Conservation (phyloP, 2,888 invertebrate species). For the Bursaphelenchus okinawaensis region DNA sequence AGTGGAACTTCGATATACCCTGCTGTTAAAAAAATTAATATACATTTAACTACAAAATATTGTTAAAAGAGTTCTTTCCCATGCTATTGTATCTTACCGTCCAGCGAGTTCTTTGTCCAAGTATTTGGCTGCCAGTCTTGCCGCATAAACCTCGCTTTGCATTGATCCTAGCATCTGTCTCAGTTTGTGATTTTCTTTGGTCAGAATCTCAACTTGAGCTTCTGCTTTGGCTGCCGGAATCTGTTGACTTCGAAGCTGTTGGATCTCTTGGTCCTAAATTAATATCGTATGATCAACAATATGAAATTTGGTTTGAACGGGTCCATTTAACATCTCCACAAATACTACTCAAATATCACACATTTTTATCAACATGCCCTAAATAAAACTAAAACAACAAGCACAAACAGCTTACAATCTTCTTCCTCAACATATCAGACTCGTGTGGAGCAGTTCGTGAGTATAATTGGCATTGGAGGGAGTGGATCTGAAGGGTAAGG, state of each 20-base stretch:
- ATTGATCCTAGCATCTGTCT: slow-evolving; percentile 70
- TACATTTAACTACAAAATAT: no score
- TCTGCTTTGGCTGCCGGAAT: slow-evolving; percentile 41
- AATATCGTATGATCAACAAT: not conserved
- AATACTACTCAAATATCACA: not conserved
- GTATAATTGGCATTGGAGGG: slow-evolving; percentile 57
- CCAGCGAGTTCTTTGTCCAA: slow-evolving; percentile 67
- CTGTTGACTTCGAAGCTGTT: slow-evolving; percentile 48
- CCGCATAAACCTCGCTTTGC: slow-evolving; percentile 77
- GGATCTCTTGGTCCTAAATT: slow-evolving; percentile 61
- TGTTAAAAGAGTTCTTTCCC: no score
- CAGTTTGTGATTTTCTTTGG: slow-evolving; percentile 61
- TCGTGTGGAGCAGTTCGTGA: slow-evolving; percentile 60
- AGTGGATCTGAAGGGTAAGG: slow-evolving; percentile 60
- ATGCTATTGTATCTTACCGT: slow-evolving; percentile 19
- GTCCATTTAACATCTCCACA: no score
- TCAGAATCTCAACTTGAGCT: slow-evolving; percentile 41
- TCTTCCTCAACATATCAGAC: slow-evolving; percentile 62
- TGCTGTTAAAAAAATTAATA: no score
- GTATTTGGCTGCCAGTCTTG: slow-evolving; percentile 77
- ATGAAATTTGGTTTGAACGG: no score
- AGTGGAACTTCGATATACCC: no score
- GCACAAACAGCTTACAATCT: slow-evolving; percentile 57
- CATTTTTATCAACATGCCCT: not conserved
- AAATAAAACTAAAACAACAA: not conserved